Base-by-base conservation (phyloP, 2,113 vertebrate species). In the Trogon melanurus region DNA sequence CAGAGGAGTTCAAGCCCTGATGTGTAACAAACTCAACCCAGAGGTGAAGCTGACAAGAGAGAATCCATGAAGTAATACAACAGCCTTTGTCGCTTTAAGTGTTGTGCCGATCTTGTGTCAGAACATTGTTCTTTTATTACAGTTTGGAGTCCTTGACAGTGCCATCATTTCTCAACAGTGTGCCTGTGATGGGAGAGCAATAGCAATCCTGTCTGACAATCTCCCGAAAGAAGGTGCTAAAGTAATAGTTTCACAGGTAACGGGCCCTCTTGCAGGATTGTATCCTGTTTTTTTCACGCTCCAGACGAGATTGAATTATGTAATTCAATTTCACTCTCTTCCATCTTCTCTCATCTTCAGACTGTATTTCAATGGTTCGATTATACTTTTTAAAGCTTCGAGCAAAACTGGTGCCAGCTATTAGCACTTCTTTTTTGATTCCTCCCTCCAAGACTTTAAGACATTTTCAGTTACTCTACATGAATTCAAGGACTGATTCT, bases 371-470 rank as follows among this genome's bases (percentile, higher is more conserved):
- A 79, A 5, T 47, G 38, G 18, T 13, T 67, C 16, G 7, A 8
- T 23, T 10, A 7, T 13, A 27, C 70, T 23, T 76, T 65, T 47
- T 22, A 61, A 47, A 51, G 5, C 23, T 61, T 56, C 16, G 50
- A 72, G 34, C 9, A 70, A 32, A 86, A 67, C 5, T 19, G 12
- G 7, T 30, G 20, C 27, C 23, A 71, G 4, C 3, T 45, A 25
- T 22, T 6, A 51, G 15, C 10, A 29, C 7, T 22, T 17, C 45
- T 38, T 34, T 29, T 16, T 16, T 29, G 7, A 1, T 0, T 0
- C 0, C 3, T 48, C 0, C 16, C 7, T 13, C 4, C 0, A 3
- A 47, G 13, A 51, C 18, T 71, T 71, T 18, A 9, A 9, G 15
- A 5, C 15, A 44, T 21, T 84, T 88, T 38, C 23, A 1, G 0